Evolutionary conservation across 2,113 vertebrate genomes (phyloP).

Genomic region (Sebastes schlegelii): DNA sequence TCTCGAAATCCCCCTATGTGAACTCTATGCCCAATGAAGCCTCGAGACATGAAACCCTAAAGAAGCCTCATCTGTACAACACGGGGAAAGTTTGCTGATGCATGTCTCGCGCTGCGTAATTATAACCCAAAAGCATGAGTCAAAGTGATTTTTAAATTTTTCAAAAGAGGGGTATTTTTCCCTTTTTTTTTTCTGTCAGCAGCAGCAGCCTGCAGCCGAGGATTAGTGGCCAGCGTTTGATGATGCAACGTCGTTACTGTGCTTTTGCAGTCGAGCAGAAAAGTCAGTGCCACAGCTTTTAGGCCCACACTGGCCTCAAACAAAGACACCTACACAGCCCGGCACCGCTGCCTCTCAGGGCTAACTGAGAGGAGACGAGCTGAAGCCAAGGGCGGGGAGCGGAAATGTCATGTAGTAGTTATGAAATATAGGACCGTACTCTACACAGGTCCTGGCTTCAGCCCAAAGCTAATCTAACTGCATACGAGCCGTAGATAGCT

Average conservation of each 20-base stretch:
- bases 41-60: conserved; percentile 44
- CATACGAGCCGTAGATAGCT: conserved; percentile 37
- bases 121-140: conserved; percentile 46
- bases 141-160: conserved; percentile 53
- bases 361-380: conserved; percentile 48
- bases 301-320: conserved; percentile 55
- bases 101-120: conserved; percentile 15
- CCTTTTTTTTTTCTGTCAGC: conserved; percentile 22
- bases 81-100: conserved; percentile 56
- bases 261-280: conserved; percentile 73
- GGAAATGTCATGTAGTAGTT: conserved; percentile 75
- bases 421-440: conserved; percentile 62
- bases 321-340: conserved; percentile 75
- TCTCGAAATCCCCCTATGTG: conserved; percentile 57
- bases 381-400: conserved; percentile 65
- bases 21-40: conserved; percentile 35
- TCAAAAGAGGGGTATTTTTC: conserved; percentile 48
- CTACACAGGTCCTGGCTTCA: conserved; percentile 47
- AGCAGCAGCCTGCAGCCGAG: conserved; percentile 52
- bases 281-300: conserved; percentile 58
- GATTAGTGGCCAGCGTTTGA: conserved; percentile 73
- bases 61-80: conserved; percentile 38
- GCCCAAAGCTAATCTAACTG: conserved; percentile 53
- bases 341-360: conserved; percentile 32
- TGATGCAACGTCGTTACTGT: conserved; percentile 72